These are phyloP conservation scores for Calameuta idolon DNA, from an alignment of 2,888 invertebrate species.

Conservation along the genomic window DNA sequence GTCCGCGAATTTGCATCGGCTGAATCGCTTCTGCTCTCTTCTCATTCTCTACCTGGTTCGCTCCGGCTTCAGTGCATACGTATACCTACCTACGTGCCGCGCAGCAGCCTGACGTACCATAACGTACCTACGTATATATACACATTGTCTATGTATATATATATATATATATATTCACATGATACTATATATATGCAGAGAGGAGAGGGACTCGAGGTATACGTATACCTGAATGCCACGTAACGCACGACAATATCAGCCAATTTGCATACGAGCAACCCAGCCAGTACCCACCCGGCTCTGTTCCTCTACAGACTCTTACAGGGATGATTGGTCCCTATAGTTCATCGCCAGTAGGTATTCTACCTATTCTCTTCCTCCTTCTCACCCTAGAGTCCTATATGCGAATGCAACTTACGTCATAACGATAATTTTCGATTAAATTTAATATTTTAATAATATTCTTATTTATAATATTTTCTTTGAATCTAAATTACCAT, in stretches of 20 bases:
- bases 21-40: slow-evolving; percentile 43
- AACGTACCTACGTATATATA: slow-evolving; percentile 39
- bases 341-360: neutral
- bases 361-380: neutral
- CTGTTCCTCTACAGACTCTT: slow-evolving; percentile 20
- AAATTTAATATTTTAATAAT: neutral
- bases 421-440: neutral
- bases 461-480: neutral
- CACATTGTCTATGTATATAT: neutral
- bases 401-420: neutral
- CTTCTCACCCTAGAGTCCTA: neutral
- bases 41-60: slow-evolving; percentile 16
- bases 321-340: slow-evolving; percentile 23
- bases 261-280: slow-evolving; percentile 56
- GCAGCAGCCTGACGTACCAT: slow-evolving; percentile 27
- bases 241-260: slow-evolving; percentile 56
- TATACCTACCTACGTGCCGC: slow-evolving; percentile 15
- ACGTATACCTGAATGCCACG: slow-evolving; percentile 38
- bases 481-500: neutral
- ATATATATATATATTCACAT: neutral
- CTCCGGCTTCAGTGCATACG: neutral
- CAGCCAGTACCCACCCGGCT: neutral
- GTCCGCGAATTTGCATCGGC: slow-evolving; percentile 61
- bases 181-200: neutral
- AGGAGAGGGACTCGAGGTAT: slow-evolving; percentile 19